Conservation (phyloP, 1,140 invertebrate species). For the Habropoda laboriosa region DNA sequence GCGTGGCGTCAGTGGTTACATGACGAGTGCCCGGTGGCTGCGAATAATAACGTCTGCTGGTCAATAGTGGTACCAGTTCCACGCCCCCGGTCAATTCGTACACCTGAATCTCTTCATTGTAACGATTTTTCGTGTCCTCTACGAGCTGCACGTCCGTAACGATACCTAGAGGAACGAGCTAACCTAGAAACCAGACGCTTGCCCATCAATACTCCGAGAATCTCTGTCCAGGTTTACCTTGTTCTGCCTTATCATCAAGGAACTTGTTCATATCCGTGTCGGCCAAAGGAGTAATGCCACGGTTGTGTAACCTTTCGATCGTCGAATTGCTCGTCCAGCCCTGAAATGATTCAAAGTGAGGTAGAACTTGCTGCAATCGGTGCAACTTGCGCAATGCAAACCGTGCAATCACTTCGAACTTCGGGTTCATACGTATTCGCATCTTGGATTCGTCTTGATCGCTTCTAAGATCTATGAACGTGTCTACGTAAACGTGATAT, state of each 20-base stretch:
- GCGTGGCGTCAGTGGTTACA: slow-evolving; percentile 84
- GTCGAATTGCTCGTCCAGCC: slow-evolving; percentile 72
- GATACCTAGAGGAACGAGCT: slow-evolving; percentile 47
- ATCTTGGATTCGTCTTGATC: background rate
- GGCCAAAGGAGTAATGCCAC: slow-evolving; percentile 55
- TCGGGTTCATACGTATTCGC: background rate
- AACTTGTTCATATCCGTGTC: slow-evolving; percentile 67
- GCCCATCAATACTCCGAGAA: background rate
- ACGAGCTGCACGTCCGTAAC: slow-evolving; percentile 25
- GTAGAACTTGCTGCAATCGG: background rate
- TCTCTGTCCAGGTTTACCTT: slow-evolving; percentile 61
- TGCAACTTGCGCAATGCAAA: background rate
- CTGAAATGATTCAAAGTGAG: slow-evolving; percentile 58
- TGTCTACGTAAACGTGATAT: background rate
- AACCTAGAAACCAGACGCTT: slow-evolving; percentile 1
- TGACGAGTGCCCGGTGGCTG: slow-evolving; percentile 67
- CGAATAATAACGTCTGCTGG: slow-evolving; percentile 78
- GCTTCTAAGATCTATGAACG: background rate
- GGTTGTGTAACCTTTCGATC: slow-evolving; percentile 58
- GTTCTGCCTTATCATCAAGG: slow-evolving; percentile 60
- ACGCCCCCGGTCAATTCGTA: slow-evolving; percentile 83
- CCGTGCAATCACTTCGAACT: background rate
- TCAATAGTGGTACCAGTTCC: slow-evolving; percentile 87
- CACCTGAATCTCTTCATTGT: slow-evolving; percentile 71
- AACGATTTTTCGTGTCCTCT: slow-evolving; percentile 50